Base-by-base conservation (phyloP, 2,888 invertebrate genomes). In the Cosmopolites sordidus region DNA sequence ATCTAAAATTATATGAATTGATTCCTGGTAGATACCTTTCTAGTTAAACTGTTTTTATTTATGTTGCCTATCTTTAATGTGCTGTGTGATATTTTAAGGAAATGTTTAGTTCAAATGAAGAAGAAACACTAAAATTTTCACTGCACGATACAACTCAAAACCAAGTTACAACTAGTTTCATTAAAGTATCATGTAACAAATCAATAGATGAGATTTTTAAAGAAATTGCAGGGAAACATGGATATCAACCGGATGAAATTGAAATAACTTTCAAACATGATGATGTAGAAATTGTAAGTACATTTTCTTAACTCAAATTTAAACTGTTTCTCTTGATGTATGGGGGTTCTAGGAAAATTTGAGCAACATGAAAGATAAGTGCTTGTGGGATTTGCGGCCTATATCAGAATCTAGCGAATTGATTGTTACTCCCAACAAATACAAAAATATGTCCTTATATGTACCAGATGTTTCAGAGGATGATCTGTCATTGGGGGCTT, bases 211-310 rank as follows among this genome's bases (percentile, higher is more conserved):
- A 73, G 22, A 67, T 81, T 44, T 72, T 79, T 40, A 67, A 72
- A 38, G 76, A 78, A 56, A 74, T 81, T 18, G 75, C 75, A 2
- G 67, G 69, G 38, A 68, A 73, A 51, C 77, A 75, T 62, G 71
- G 73, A 29, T 50, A 78, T 76, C 51, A 45, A 29, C 37, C 55
- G 3, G 62, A 63, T 62, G 74, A 76, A 49, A 70, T 75, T 9
- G 73, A 64, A 44, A 51, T 65, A 1, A 45, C 53, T 12, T 48
- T 52, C 16, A 59, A 53, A 43, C 44, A 40, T 9, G 48, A 51
- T 38, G 45, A 44, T 30, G 37, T 39, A 15, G 51, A 51, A 30
- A 38, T 45, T 27, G 56, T 56, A 46, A 56, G 51, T 48, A 39
- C 8, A 22, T 22, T 22, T 22, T 22, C 22, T 5, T 22, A 22